Base-by-base conservation (phyloP, 2,797 vertebrate species). In the Bovichtus diacanthus region DNA sequence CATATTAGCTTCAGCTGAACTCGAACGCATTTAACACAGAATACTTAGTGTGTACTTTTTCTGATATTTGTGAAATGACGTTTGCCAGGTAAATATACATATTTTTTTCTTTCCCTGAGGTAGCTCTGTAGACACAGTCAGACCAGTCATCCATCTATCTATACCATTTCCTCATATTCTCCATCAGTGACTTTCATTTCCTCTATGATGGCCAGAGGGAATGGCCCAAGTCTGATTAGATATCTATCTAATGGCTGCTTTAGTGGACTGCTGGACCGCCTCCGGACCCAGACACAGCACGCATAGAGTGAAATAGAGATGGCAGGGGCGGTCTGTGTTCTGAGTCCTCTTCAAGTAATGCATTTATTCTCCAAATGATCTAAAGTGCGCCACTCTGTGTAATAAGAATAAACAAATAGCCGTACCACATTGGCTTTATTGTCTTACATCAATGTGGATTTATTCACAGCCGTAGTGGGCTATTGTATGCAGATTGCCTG, bases 401-500 rank as follows among this genome's bases (percentile, higher is more conserved):
- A 85, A 90, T 87, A 83, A 85, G 84, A 83, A 87, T 83, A 92
- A 91, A 92, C 90, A 91, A 92, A 92, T 83, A 75, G 78, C 47
- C 49, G 9, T 23, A 69, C 70, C 2, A 27, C 78, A 90, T 91
- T 83, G 78, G 71, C 84, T 90, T 91, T 89, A 92, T 87, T 89
- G 90, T 90, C 87, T 80, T 74, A 90, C 83, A 89, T 89, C 86
- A 79, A 41, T 65, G 78, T 82, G 84, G 90, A 94, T 91, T 92
- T 90, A 89, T 90, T 75, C 64, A 16, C 79, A 72, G 84, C 70
- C 21, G 9, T 49, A 72, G 82, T 76, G 87, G 83, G 69, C 75
- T 83, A 72, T 90, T 90, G 80, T 86, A 93, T 92, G 91, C 85
- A 93, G 90, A 94, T 93, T 91, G 85, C 69, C 83, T 47, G 65